These are phyloP conservation scores for Lepus oiostolus DNA, from an alignment of 2,797 vertebrate genomes.

Conservation along the genomic window DNA sequence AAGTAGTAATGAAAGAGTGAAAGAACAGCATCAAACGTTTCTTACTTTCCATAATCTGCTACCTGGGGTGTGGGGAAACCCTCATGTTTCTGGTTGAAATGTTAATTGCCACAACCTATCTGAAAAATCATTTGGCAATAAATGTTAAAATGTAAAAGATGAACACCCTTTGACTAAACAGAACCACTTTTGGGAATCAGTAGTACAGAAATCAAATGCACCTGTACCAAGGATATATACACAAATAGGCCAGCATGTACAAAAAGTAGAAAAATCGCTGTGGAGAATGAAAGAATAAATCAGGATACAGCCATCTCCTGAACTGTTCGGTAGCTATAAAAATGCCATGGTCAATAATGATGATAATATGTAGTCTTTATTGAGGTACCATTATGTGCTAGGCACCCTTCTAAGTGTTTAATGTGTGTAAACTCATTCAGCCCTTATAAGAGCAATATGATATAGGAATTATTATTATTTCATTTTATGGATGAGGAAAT, in stretches of 20 bases:
- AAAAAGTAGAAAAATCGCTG: not conserved
- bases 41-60: not conserved
- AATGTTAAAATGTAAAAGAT: conserved; percentile 51
- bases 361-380: not conserved
- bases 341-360: not conserved
- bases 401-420: not conserved
- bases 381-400: not conserved
- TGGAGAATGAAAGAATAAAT: not conserved
- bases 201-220: conserved; percentile 14
- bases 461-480: not conserved
- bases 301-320: not conserved
- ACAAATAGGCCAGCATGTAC: not conserved
- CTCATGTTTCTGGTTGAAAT: conserved; percentile 1
- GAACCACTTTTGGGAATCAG: conserved; percentile 11
- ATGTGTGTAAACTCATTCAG: not conserved
- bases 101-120: conserved; percentile 7
- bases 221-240: not conserved
- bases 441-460: not conserved
- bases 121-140: conserved; percentile 43
- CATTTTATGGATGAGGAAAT: conserved; percentile 37
- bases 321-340: not conserved
- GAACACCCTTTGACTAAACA: conserved; percentile 7
- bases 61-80: not conserved
- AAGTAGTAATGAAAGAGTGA: conserved; percentile 1
- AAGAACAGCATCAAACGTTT: not conserved